Percentiles rank a stretch among this genome's conserved stretches.
Conservation (phyloP, 2,888 invertebrate genomes). For the Graphium colonna region DNA sequence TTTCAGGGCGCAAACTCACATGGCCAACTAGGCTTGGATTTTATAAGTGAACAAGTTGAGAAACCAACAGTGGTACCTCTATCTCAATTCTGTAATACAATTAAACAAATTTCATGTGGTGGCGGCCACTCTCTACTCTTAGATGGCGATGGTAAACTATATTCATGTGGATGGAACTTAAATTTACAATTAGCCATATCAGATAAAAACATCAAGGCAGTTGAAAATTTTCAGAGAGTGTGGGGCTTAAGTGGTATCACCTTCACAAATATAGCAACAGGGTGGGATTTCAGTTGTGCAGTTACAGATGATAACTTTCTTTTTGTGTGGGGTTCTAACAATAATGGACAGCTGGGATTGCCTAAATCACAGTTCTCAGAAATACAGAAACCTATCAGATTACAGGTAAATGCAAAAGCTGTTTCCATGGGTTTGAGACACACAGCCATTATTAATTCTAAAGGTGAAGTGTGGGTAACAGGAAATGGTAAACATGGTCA, state of each 20-base stretch:
- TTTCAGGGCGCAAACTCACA: constrained; percentile 91
- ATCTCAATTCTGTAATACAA: constrained; percentile 65
- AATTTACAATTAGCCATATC: constrained; percentile 85
- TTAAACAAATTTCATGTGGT: constrained; percentile 85
- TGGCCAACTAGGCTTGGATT: constrained; percentile 87
- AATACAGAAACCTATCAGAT: constrained; percentile 52
- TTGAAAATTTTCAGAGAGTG: constrained; percentile 74
- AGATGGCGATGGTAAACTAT: constrained; percentile 83
- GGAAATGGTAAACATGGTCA: constrained; percentile 86
- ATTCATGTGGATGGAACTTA: constrained; percentile 89
- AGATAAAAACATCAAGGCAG: constrained; percentile 57
- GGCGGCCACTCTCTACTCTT: constrained; percentile 88
- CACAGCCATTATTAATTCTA: constrained; percentile 82
- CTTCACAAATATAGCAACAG: constrained; percentile 84
- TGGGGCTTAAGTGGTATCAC: constrained; percentile 77
- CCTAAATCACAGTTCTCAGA: constrained; percentile 68
- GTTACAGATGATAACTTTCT: constrained; percentile 84
- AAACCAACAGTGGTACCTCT: constrained; percentile 70
- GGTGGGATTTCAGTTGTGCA: constrained; percentile 91
- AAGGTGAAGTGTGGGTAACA: constrained; percentile 81
- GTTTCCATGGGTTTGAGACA: constrained; percentile 86
- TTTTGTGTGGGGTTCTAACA: constrained; percentile 92
- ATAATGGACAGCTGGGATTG: constrained; percentile 87
- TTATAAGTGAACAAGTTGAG: constrained; percentile 83
- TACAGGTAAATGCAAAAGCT: constrained; percentile 73